phyloP scores from a whole-genome alignment of 2,797 vertebrate genomes.

The Acrossocheilus fasciatus region DNA sequence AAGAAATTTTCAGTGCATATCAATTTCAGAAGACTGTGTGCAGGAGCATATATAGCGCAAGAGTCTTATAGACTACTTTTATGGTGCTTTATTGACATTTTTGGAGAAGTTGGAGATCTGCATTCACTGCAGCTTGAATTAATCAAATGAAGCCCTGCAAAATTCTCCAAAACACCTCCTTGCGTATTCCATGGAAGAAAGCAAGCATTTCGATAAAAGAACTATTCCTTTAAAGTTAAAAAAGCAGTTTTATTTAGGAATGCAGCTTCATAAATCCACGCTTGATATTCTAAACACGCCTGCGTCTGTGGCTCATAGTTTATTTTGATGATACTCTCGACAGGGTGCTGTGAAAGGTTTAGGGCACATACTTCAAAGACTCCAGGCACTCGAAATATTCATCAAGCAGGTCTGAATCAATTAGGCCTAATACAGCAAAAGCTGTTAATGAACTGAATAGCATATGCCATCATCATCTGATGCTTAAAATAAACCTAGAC shows the following conservation, averaged over 20 bases:
- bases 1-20: background rate
- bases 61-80: background rate
- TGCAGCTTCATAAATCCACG: background rate
- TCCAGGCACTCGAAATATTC: slow-evolving; percentile 36
- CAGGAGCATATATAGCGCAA: background rate
- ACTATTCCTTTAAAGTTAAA: background rate
- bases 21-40: background rate
- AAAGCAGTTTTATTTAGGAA: slow-evolving; percentile 19
- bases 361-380: slow-evolving; percentile 32
- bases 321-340: slow-evolving; percentile 38
- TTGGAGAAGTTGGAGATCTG: background rate
- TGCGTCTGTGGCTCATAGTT: slow-evolving; percentile 29
- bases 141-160: background rate
- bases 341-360: slow-evolving; percentile 39
- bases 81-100: background rate
- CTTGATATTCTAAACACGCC: slow-evolving; percentile 37
- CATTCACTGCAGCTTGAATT: background rate
- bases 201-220: background rate
- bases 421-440: slow-evolving; percentile 38
- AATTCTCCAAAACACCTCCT: background rate
- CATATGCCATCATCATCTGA: slow-evolving; percentile 7
- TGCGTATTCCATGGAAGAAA: background rate
- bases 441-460: slow-evolving; percentile 36
- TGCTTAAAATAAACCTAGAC: slow-evolving; percentile 21
- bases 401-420: slow-evolving; percentile 48